These are phyloP conservation scores for Microctonus aethiopoides DNA, from an alignment of 2,888 invertebrate species.

Conservation along the genomic window DNA sequence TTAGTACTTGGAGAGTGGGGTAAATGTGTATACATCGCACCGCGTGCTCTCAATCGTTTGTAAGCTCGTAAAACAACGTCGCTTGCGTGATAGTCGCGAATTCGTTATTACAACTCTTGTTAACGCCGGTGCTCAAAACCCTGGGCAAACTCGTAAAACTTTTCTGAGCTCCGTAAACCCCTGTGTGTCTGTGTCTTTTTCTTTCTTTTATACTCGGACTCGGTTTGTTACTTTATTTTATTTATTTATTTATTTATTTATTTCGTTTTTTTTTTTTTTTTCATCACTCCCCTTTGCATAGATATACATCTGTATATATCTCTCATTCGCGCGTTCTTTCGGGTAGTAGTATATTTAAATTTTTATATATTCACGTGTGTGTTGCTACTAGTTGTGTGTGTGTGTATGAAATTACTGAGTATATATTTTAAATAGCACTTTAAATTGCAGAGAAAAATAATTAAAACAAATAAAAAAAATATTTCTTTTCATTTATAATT, in stretches of 20 bases:
- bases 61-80: conserved; percentile 52
- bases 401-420: no score
- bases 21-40: conserved; percentile 8
- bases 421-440: no score
- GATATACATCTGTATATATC: not conserved
- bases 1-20: no score
- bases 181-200: not conserved
- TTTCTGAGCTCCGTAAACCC: conserved; percentile 22
- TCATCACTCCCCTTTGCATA: no score
- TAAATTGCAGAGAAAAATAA: no score
- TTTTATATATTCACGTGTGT: not conserved
- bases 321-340: not conserved
- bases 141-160: conserved; percentile 59
- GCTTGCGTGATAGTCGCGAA: conserved; percentile 62
- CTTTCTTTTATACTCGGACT: not conserved
- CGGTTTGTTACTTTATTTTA: not conserved
- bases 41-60: conserved; percentile 41
- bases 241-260: not conserved
- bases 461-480: no score
- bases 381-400: not conserved
- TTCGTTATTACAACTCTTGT: conserved; percentile 60
- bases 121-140: conserved; percentile 54
- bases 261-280: not conserved
- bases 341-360: not conserved
- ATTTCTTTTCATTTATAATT: no score